phyloP scores from a whole-genome alignment of 92 coral and sea anemone species.

The Blastomussa wellsi region DNA sequence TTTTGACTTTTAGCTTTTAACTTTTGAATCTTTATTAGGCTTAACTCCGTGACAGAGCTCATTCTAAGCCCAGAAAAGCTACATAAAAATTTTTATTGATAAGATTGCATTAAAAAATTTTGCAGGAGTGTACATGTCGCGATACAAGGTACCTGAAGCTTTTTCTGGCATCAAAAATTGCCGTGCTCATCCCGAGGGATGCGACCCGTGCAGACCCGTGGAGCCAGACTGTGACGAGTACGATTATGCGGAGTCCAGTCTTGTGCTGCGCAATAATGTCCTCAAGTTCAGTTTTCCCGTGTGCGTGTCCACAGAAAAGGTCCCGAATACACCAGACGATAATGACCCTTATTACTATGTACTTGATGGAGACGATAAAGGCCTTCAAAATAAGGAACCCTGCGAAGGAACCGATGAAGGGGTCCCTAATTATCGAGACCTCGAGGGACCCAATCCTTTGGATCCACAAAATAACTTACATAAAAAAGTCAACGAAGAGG shows the following conservation, averaged over 20 bases:
- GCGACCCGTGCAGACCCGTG: neutral
- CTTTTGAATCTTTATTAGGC: too few species aligned
- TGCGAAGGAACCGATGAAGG: neutral
- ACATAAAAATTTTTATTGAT: neutral
- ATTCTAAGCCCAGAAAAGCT: too few species aligned
- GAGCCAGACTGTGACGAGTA: neutral
- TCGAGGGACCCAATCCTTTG: neutral
- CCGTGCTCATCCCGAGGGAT: neutral
- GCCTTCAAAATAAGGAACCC: neutral
- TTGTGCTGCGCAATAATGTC: neutral
- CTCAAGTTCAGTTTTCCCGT: neutral
- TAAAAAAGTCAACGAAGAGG: neutral
- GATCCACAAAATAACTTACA: neutral
- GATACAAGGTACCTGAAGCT: conserved; percentile 7
- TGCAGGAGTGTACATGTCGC: conserved; percentile 10
- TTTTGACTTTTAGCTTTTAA: too few species aligned
- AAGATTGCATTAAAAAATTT: neutral
- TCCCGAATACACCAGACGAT: neutral
- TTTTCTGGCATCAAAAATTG: too few species aligned
- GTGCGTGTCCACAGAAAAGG: neutral
- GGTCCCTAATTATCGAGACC: neutral
- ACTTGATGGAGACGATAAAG: neutral
- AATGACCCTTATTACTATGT: neutral
- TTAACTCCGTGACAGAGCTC: too few species aligned
- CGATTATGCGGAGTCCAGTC: conserved; percentile 13